These are phyloP conservation scores for Eupeodes luniger DNA, from an alignment of 2,888 invertebrate genomes.

Conservation along the genomic window DNA sequence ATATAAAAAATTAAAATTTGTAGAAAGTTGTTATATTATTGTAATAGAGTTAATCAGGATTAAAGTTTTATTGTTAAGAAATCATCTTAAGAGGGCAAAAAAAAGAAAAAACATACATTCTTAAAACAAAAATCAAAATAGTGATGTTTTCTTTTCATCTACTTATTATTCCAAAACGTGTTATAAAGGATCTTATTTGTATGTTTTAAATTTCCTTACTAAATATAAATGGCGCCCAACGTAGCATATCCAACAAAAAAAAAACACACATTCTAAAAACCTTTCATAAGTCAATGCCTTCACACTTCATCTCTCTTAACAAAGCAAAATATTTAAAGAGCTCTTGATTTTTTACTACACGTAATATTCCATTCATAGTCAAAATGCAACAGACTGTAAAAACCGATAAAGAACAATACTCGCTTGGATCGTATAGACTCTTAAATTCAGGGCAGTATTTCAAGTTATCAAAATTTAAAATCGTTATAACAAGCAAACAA, in stretches of 20 bases:
- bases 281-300: conserved; percentile 6
- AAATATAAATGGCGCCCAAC: conserved; percentile 12
- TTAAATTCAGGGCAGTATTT: conserved; percentile 5
- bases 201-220: neutral
- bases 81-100: too few species aligned
- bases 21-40: too few species aligned
- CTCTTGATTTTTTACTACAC: neutral
- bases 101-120: too few species aligned
- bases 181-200: too few species aligned
- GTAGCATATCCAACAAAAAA: neutral
- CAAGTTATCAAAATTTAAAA: conserved; percentile 25
- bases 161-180: too few species aligned
- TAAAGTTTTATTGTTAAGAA: too few species aligned
- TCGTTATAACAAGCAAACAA: conserved; percentile 26
- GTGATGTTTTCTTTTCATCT: too few species aligned
- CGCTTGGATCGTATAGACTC: neutral
- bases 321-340: neutral
- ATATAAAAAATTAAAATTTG: too few species aligned
- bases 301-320: neutral
- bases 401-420: neutral
- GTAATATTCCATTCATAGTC: neutral
- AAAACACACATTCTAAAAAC: neutral
- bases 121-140: too few species aligned
- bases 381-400: conserved; percentile 37
- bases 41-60: too few species aligned